phyloP scores from a whole-genome alignment of 2,797 vertebrate genomes.

The Sylvilagus floridanus region DNA sequence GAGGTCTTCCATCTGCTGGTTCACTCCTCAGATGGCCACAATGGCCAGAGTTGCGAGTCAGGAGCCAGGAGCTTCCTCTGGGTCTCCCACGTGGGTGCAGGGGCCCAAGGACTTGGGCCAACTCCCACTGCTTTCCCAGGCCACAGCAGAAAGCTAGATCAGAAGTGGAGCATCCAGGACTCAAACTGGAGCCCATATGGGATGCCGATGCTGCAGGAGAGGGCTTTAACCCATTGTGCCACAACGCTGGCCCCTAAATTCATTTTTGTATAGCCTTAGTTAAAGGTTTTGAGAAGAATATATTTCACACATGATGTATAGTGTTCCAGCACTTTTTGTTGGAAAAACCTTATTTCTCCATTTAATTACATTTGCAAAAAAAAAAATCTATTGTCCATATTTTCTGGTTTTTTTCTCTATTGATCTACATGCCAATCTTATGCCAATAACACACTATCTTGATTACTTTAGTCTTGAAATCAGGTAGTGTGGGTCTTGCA shows the following conservation, averaged over 20 bases:
- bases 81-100: too few relatives aligned
- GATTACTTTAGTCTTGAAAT: conserved; percentile 47
- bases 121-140: too few relatives aligned
- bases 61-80: too few relatives aligned
- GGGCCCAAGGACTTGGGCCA: too few relatives aligned
- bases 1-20: too few relatives aligned
- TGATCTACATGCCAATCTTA: conserved; percentile 8
- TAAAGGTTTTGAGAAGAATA: not conserved
- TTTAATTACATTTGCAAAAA: conserved; percentile 51
- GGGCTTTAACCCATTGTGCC: conserved; percentile 9
- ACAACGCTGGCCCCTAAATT: not conserved
- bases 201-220: too few relatives aligned
- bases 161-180: too few relatives aligned
- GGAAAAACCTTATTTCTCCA: not conserved
- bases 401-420: conserved; percentile 39
- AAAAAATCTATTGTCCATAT: conserved; percentile 33
- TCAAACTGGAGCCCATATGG: too few relatives aligned
- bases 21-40: too few relatives aligned
- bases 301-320: not conserved
- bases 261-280: conserved; percentile 6
- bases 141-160: too few relatives aligned
- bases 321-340: conserved; percentile 13
- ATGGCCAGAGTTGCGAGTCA: too few relatives aligned
- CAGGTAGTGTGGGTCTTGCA: conserved; percentile 11
- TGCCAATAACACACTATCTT: conserved; percentile 1